Percentiles rank a stretch among this genome's conserved stretches.
Evolutionary conservation across 2,888 invertebrate species (phyloP).

Genomic region (Melanophora roralis): DNA sequence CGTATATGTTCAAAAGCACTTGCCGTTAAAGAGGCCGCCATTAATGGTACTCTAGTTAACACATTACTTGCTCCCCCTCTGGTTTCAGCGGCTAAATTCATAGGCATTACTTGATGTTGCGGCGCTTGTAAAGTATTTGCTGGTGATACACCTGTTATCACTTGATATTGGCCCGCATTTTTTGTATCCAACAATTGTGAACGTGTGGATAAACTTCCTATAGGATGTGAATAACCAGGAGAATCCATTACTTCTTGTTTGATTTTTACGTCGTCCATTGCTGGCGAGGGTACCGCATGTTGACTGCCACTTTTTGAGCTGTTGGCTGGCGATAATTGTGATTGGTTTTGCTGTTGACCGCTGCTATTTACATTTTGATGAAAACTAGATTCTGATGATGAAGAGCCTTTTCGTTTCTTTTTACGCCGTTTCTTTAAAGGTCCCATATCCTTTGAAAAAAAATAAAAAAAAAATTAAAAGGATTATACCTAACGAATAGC

Average conservation of each 20-base stretch:
- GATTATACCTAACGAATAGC: not conserved
- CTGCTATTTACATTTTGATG: constrained; percentile 63
- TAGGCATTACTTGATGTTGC: constrained; percentile 74
- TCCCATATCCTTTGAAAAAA: constrained; percentile 71
- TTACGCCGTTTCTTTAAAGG: constrained; percentile 76
- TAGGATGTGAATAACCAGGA: constrained; percentile 64
- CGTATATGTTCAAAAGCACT: constrained; percentile 65
- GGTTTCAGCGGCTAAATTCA: constrained; percentile 73
- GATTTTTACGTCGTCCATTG: constrained; percentile 66
- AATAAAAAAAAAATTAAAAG: not conserved
- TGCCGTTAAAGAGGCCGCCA: constrained; percentile 50
- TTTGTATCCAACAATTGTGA: constrained; percentile 53
- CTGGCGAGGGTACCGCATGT: constrained; percentile 37
- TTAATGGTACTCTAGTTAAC: constrained; percentile 54
- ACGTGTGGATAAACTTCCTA: constrained; percentile 52
- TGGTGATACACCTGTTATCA: constrained; percentile 50
- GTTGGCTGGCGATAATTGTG: constrained; percentile 50
- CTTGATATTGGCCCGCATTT: constrained; percentile 56
- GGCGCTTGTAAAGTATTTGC: constrained; percentile 36
- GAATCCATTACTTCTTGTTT: constrained; percentile 75
- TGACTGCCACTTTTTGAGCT: constrained; percentile 51
- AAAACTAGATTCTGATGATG: constrained; percentile 75
- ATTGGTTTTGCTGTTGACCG: constrained; percentile 15
- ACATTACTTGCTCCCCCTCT: constrained; percentile 51
- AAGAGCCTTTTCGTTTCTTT: constrained; percentile 76